These are phyloP conservation scores for Microvelia longipes DNA, from an alignment of 1,140 invertebrate genomes.

Conservation along the genomic window DNA sequence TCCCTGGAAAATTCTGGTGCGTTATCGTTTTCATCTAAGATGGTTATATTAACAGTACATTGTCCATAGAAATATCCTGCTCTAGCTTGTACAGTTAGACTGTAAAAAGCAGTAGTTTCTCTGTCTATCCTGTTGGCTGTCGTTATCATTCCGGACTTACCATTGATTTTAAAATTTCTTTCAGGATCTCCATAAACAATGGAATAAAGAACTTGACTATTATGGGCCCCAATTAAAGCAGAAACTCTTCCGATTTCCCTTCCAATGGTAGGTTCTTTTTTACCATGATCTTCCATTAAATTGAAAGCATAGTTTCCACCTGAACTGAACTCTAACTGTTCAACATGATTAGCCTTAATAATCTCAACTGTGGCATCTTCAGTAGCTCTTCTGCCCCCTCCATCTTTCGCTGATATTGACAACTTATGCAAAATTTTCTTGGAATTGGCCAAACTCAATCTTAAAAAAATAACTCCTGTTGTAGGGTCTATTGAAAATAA, in stretches of 20 bases:
- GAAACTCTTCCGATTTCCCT: slow-evolving; percentile 60
- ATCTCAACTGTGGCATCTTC: slow-evolving; percentile 71
- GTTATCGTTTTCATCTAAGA: slow-evolving; percentile 88
- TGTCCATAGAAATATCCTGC: slow-evolving; percentile 48
- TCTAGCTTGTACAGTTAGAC: slow-evolving; percentile 57
- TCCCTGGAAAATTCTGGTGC: slow-evolving; percentile 63
- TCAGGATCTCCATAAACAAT: slow-evolving; percentile 70
- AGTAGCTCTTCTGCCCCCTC: slow-evolving; percentile 47
- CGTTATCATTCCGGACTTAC: slow-evolving; percentile 57
- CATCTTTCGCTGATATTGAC: slow-evolving; percentile 60
- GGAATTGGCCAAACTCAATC: slow-evolving; percentile 41
- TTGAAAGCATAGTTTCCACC: slow-evolving; percentile 62
- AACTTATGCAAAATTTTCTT: slow-evolving; percentile 53
- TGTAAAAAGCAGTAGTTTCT: slow-evolving; percentile 61
- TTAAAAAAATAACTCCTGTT: slow-evolving; percentile 54
- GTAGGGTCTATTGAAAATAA: slow-evolving; percentile 60
- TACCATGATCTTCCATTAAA: slow-evolving; percentile 54
- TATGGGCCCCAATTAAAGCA: slow-evolving; percentile 35
- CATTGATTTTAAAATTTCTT: slow-evolving; percentile 63
- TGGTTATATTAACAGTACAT: slow-evolving; percentile 57
- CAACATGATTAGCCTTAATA: slow-evolving; percentile 48
- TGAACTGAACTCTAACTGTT: slow-evolving; percentile 53
- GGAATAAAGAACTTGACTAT: slow-evolving; percentile 44
- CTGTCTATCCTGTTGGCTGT: slow-evolving; percentile 68
- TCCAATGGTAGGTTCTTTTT: slow-evolving; percentile 36